phyloP scores from a whole-genome alignment of 2,113 vertebrate species.

The Chionis minor region DNA sequence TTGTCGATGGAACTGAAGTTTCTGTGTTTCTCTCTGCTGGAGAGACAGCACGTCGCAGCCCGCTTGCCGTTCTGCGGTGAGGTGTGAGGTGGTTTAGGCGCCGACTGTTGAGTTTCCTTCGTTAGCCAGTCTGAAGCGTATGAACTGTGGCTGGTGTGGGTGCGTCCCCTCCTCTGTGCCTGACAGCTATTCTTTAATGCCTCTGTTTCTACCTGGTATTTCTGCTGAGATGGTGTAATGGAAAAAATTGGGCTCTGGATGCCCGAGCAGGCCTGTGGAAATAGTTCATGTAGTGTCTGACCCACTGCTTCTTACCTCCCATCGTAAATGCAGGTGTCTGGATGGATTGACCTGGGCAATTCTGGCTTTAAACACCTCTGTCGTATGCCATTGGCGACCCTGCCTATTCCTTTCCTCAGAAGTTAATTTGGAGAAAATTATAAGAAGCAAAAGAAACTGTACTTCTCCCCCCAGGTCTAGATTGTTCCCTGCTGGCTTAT shows the following conservation, averaged over 20 bases:
- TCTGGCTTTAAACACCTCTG: not conserved
- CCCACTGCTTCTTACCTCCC: not conserved
- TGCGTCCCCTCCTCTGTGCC: fast-evolving
- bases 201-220: not conserved
- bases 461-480: not conserved
- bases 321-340: not conserved
- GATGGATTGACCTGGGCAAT: not conserved
- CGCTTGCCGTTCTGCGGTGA: not conserved
- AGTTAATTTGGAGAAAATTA: not conserved
- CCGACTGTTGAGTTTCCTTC: not conserved
- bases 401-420: not conserved
- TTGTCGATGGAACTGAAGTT: not conserved
- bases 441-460: not conserved
- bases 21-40: not conserved
- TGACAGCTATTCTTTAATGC: not conserved
- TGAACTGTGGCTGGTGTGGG: not conserved
- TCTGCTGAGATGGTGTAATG: not conserved
- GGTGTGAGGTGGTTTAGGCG: not conserved
- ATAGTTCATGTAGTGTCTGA: not conserved
- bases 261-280: not conserved
- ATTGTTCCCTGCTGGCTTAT: not conserved
- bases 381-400: not conserved
- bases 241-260: not conserved
- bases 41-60: not conserved
- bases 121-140: fast-evolving